These are phyloP conservation scores for Margarornis squamiger DNA, from an alignment of 2,797 vertebrate species.

Conservation along the genomic window DNA sequence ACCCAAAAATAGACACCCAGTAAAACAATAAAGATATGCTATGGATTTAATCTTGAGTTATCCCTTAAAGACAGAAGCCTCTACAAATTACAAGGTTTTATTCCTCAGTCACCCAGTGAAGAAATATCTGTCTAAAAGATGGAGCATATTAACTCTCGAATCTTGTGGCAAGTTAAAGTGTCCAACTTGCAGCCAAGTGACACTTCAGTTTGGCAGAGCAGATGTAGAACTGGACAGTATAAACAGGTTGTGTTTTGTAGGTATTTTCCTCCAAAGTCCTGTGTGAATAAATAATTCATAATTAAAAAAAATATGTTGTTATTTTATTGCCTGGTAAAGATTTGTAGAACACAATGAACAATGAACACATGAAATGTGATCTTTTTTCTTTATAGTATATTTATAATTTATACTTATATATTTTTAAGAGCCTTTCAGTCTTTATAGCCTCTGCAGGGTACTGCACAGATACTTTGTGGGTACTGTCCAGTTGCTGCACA, in stretches of 20 bases:
- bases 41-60: background rate
- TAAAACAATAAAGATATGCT: background rate
- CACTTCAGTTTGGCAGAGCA: background rate
- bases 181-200: background rate
- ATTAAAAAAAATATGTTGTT: background rate
- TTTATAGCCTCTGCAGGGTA: background rate
- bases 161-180: background rate
- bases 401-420: background rate
- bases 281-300: background rate
- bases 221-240: fast-evolving
- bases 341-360: background rate
- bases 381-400: background rate
- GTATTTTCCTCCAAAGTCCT: background rate
- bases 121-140: background rate
- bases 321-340: background rate
- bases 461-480: background rate
- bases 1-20: fast-evolving
- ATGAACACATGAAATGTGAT: background rate
- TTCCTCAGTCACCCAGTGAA: background rate
- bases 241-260: background rate
- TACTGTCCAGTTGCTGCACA: background rate
- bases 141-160: background rate
- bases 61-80: background rate
- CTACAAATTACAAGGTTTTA: background rate
- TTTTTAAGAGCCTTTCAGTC: background rate